These are phyloP conservation scores for Drosophila lacteicornis DNA, from an alignment of 1,140 invertebrate species.

Conservation along the genomic window DNA sequence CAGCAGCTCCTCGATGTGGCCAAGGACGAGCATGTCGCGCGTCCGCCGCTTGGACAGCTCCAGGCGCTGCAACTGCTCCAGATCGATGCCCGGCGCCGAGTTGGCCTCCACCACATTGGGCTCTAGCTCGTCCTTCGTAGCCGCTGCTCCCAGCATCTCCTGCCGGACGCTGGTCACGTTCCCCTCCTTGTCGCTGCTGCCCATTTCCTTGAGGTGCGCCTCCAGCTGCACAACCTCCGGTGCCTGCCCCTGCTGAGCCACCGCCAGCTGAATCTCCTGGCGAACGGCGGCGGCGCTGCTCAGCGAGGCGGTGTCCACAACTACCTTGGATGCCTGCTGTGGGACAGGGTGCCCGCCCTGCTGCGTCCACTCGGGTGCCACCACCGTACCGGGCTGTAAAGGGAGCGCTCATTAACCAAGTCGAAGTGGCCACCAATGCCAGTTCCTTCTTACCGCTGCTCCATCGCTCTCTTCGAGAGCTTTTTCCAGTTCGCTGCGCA, in stretches of 20 bases:
- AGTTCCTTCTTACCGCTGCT: constrained; percentile 17
- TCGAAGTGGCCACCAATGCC: too few species aligned
- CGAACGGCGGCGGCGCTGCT: constrained; percentile 49
- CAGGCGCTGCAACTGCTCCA: constrained; percentile 61
- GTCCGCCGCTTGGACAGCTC: constrained; percentile 68
- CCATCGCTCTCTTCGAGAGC: constrained; percentile 53
- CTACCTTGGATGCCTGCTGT: constrained; percentile 37
- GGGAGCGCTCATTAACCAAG: neutral
- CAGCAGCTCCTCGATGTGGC: constrained; percentile 66
- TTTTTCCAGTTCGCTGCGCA: constrained; percentile 56
- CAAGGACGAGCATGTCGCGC: constrained; percentile 69
- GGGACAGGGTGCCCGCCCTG: neutral
- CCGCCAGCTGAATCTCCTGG: constrained; percentile 61
- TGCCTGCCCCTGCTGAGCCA: constrained; percentile 35
- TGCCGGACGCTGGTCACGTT: constrained; percentile 9
- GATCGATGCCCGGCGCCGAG: constrained; percentile 53
- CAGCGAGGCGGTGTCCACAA: constrained; percentile 41
- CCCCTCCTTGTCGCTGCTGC: neutral
- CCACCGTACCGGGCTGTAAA: constrained; percentile 55
- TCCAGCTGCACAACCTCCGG: constrained; percentile 47
- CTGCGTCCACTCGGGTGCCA: constrained; percentile 69
- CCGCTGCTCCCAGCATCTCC: constrained; percentile 30
- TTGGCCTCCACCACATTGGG: constrained; percentile 68
- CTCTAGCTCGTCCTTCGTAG: neutral
- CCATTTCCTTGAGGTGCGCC: constrained; percentile 28